phyloP scores from a whole-genome alignment of 2,113 vertebrate genomes.

The Turdus rufiventris region DNA sequence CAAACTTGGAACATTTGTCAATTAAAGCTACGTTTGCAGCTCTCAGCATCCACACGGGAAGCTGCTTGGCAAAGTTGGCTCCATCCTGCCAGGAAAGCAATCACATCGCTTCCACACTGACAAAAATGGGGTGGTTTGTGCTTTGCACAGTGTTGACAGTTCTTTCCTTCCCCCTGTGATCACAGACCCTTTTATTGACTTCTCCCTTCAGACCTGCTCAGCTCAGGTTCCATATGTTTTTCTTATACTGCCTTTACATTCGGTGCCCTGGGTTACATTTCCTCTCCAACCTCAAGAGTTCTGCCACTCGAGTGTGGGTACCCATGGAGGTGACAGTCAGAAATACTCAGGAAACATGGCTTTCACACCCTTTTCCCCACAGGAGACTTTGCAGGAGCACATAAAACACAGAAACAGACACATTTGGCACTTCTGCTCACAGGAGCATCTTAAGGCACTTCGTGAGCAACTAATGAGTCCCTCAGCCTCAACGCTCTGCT shows the following conservation, averaged over 20 bases:
- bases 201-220: not conserved
- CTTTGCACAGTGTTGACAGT: not conserved
- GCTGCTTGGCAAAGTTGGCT: not conserved
- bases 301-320: not conserved
- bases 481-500: not conserved
- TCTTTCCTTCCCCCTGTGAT: not conserved
- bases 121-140: not conserved
- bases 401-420: not conserved
- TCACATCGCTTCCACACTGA: not conserved
- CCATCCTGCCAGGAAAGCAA: not conserved
- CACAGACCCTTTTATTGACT: not conserved
- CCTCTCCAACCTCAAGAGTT: not conserved
- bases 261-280: not conserved
- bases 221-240: not conserved
- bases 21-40: slow-evolving; percentile 11
- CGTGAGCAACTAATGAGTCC: not conserved
- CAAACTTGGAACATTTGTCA: slow-evolving; percentile 10
- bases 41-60: slow-evolving; percentile 34
- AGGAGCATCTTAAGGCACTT: not conserved
- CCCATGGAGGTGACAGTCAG: not conserved
- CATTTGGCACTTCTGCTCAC: not conserved
- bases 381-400: not conserved
- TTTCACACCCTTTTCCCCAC: slow-evolving; percentile 25
- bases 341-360: not conserved
- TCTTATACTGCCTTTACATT: not conserved